Base-by-base conservation (phyloP, 1,140 invertebrate genomes). In the Tenebrio molitor region DNA sequence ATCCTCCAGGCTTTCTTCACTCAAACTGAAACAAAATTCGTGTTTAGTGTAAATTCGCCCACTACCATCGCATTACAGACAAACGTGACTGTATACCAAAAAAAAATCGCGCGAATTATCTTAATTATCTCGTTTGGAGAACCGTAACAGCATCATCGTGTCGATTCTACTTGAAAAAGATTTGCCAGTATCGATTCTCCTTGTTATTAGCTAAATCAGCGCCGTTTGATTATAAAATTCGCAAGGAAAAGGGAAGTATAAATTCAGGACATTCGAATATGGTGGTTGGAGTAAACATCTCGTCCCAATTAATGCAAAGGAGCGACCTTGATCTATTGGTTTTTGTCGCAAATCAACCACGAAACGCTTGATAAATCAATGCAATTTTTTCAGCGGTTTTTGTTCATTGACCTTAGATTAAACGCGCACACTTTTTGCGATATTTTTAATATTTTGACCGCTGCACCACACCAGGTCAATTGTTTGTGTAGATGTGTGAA, bases 151-250 rank as follows among this genome's bases (percentile, higher is more conserved):
- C 29, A 33, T 33, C 29, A 33, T 33, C 29, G 29, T 33, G 29
- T 33, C 29, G 29, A 33, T 33, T 33, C 29, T 10, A 33, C 10
- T 10, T 33, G 10, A 4, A 33, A 10, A 33, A 33, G 29, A 4
- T 33, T 33, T 5, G 29, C 10, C 10, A 33, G 29, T 33, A 50
- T 50, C 44, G 44, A 50, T 50, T 19, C 17, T 50, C 19, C 19
- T 17, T 50, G 19, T 21, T 50, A 50, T 50, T 50, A 50, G 44
- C 16, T 17, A 50, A 17, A 19, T 17, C 44, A 17, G 44, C 44
- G 44, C 17, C 44, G 12, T 50, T 50, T 50, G 23, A 50, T 50
- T 50, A 50, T 50, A 10, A 50, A 50, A 50, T 50, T 21, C 5
- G 44, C 12, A n/a, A 50, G 6, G 10, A n/a, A 8, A 50, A 50